Percentiles rank a stretch among this genome's conserved stretches.
phyloP scores from a whole-genome alignment of 2,797 vertebrate genomes.

The Manis crassicaudata region DNA sequence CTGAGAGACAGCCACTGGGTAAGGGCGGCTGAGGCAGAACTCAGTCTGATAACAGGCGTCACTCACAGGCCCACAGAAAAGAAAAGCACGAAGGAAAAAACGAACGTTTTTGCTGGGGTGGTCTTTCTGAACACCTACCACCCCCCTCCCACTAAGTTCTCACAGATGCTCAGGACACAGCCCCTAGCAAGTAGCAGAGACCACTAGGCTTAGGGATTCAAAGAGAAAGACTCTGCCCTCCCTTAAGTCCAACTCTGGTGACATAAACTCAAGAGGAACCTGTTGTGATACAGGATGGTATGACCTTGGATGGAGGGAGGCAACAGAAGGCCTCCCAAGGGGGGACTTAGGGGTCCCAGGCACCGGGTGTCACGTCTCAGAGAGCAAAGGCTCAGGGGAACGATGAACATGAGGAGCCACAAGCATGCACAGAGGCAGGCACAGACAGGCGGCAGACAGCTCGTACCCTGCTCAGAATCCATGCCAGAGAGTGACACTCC shows the following conservation, averaged over 20 bases:
- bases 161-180: not conserved
- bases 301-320: not conserved
- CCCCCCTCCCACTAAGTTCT: not conserved
- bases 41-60: too few relatives aligned
- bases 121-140: not conserved
- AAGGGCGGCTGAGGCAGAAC: not conserved
- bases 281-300: too few relatives aligned
- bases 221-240: not conserved
- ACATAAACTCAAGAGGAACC: not conserved
- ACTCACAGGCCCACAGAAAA: not conserved
- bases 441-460: rapidly evolving
- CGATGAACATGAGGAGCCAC: not conserved
- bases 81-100: not conserved
- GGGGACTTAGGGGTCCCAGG: not conserved
- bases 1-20: not conserved
- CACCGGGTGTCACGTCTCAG: not conserved
- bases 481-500: not conserved
- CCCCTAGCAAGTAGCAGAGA: not conserved
- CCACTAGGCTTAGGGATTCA: not conserved
- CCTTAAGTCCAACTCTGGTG: not conserved
- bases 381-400: not conserved
- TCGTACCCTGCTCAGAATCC: not conserved
- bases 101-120: not conserved
- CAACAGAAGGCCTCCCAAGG: not conserved
- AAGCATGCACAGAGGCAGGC: not conserved